phyloP scores from a whole-genome alignment of 2,113 vertebrate genomes.

The Saccopteryx leptura region DNA sequence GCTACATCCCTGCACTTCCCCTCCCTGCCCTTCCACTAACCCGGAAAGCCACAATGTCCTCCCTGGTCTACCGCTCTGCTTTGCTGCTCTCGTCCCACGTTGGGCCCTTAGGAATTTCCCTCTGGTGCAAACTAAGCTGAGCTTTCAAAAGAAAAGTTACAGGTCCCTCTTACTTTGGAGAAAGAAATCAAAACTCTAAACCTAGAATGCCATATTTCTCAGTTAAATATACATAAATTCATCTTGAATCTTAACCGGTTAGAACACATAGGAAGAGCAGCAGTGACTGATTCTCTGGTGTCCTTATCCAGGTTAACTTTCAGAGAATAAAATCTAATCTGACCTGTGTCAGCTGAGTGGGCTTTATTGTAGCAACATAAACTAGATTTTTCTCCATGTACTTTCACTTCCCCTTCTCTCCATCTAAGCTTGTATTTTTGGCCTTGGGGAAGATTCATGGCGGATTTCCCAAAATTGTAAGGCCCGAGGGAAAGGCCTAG shows the following conservation, averaged over 20 bases:
- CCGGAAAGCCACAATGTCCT: background rate
- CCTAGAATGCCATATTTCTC: background rate
- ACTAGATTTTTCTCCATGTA: background rate
- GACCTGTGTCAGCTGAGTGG: background rate
- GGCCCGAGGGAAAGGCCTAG: background rate
- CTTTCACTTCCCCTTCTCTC: background rate
- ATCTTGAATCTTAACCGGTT: background rate
- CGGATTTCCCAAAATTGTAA: background rate
- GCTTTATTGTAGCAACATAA: background rate
- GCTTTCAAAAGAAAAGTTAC: background rate
- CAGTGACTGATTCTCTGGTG: background rate
- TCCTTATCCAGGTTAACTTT: background rate
- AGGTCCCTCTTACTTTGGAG: background rate
- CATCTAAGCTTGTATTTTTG: too few species aligned
- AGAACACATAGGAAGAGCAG: background rate
- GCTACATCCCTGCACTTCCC: background rate
- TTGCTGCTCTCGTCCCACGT: background rate
- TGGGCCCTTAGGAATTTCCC: background rate
- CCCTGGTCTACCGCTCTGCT: background rate
- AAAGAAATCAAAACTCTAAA: background rate
- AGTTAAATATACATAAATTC: background rate
- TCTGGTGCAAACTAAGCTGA: background rate
- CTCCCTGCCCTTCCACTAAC: background rate
- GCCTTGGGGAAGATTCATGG: background rate
- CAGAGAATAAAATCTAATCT: background rate